Percentiles rank a stretch among this genome's conserved stretches.
Evolutionary conservation across 1,140 invertebrate genomes (phyloP).

Genomic region (Antheraea mylitta): DNA sequence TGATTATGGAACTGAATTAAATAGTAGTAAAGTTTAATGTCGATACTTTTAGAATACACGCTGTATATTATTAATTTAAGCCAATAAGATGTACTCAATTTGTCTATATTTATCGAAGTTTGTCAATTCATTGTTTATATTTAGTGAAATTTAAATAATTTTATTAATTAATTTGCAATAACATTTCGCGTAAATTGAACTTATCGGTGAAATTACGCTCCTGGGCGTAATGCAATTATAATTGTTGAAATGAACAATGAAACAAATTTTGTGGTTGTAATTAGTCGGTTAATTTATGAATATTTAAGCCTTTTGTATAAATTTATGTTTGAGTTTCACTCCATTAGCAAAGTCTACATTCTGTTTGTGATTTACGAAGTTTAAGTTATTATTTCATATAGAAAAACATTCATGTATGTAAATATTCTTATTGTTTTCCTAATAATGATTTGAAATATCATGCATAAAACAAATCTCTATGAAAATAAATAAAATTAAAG

Average conservation of each 20-base stretch:
- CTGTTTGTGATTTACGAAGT: background rate
- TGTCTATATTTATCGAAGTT: slow-evolving; percentile 17
- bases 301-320: slow-evolving; percentile 13
- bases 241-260: slow-evolving; percentile 42
- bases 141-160: slow-evolving; percentile 53
- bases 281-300: slow-evolving; percentile 25
- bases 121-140: slow-evolving; percentile 41
- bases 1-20: too few species aligned
- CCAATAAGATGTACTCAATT: background rate
- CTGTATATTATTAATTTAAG: background rate
- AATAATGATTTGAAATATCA: too few species aligned
- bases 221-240: slow-evolving; percentile 32
- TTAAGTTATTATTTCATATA: background rate
- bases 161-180: slow-evolving; percentile 54
- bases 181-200: slow-evolving; percentile 47
- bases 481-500: too few species aligned
- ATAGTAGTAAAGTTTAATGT: too few species aligned
- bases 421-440: too few species aligned
- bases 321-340: slow-evolving; percentile 8
- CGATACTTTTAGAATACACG: too few species aligned
- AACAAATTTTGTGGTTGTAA: slow-evolving; percentile 37
- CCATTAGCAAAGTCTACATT: background rate
- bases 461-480: too few species aligned
- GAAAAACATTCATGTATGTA: background rate
- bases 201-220: slow-evolving; percentile 50